Evolutionary conservation across 2,113 vertebrate species (phyloP).

Genomic region (Tursiops truncatus): DNA sequence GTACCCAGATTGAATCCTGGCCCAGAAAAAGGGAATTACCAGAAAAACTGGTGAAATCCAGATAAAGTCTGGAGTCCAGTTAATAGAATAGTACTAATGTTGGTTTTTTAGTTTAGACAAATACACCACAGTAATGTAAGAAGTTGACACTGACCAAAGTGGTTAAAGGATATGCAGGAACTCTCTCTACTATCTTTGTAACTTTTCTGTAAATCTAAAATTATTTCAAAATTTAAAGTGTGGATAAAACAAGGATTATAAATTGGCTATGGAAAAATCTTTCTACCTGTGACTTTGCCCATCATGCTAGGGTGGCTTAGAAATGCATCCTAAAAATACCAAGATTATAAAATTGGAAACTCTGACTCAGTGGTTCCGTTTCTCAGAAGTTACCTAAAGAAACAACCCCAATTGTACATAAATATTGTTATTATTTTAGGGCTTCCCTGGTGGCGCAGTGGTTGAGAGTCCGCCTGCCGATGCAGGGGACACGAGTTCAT

Average conservation of each 20-base stretch:
- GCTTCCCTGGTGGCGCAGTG: no score
- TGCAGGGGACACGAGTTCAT: no score
- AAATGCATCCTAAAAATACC: constrained; percentile 36
- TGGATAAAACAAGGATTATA: neutral
- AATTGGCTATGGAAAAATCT: neutral
- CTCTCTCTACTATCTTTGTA: neutral
- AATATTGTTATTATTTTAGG: neutral
- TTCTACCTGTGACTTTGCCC: neutral
- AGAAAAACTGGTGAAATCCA: constrained; percentile 26
- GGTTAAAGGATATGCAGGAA: neutral
- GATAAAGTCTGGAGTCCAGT: neutral
- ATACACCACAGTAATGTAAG: neutral
- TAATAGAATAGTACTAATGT: neutral
- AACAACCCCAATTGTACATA: neutral
- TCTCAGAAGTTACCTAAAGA: constrained; percentile 34
- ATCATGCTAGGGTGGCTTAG: neutral
- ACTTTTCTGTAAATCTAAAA: constrained; percentile 12
- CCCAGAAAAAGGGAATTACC: neutral
- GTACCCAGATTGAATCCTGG: neutral
- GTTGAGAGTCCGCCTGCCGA: no score
- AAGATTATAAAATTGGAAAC: constrained; percentile 44
- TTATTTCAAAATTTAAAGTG: constrained; percentile 25
- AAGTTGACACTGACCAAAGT: neutral
- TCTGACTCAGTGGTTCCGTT: neutral
- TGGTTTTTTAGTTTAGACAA: constrained; percentile 37